These are phyloP conservation scores for Malurus elegans DNA, from an alignment of 2,113 vertebrate species.

Conservation along the genomic window DNA sequence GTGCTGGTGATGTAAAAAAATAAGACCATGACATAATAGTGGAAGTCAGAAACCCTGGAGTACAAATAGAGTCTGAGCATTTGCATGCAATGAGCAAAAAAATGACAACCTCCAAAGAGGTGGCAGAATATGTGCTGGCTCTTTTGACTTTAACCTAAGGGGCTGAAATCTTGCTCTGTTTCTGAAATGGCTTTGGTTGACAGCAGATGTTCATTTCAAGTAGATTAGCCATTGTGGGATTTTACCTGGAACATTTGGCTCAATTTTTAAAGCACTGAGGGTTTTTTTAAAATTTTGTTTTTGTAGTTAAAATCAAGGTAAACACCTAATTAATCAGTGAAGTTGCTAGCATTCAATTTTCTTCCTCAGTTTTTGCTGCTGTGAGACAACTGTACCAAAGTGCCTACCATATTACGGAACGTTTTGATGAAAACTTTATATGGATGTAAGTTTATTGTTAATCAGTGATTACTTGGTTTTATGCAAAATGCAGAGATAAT, in stretches of 20 bases:
- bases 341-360: neutral
- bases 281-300: neutral
- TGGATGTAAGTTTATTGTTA: neutral
- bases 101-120: neutral
- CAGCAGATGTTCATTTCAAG: neutral
- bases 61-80: neutral
- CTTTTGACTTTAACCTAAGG: neutral
- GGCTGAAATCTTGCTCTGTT: neutral
- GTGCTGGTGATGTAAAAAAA: neutral
- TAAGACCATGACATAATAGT: neutral
- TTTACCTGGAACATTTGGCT: neutral
- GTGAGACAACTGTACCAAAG: neutral
- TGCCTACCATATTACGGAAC: neutral
- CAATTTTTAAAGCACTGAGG: neutral
- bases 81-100: neutral
- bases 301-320: neutral
- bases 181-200: neutral
- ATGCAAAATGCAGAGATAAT: neutral
- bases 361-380: neutral
- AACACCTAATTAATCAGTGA: neutral
- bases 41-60: rapidly evolving
- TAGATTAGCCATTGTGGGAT: neutral
- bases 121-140: neutral
- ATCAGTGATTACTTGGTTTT: neutral
- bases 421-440: neutral